Base-by-base conservation (phyloP, 1,140 invertebrate species). In the Orussus abietinus region DNA sequence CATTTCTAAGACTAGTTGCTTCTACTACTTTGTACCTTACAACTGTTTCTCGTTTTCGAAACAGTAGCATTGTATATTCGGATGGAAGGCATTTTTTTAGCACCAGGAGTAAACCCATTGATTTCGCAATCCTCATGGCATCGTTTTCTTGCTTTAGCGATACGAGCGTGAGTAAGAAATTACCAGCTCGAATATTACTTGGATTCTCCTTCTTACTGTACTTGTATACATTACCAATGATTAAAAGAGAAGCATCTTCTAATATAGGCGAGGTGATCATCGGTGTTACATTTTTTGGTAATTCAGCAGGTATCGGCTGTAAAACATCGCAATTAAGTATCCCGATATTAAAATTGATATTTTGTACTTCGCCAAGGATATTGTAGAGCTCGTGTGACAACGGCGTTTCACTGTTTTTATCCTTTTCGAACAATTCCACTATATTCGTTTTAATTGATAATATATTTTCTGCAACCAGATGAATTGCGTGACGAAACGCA, bases 401-500 rank as follows among this genome's bases (percentile, higher is more conserved):
- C n/a, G n/a, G n/a, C n/a, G n/a, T n/a, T n/a, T n/a, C n/a, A n/a
- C n/a, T n/a, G n/a, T n/a, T n/a, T n/a, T n/a, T 67, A 53, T 78
- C 72, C 15, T 65, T 61, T 39, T 80, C 73, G 3, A 74, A 52
- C 3, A 78, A 49, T 67, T 90, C 86, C 13, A 88, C 75, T 10
- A 79, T 73, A 53, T 83, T 85, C 1, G 91, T 69, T 69, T 84
- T 85, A 25, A 74, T 72, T 0, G 71, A 69, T 30, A 76, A 65
- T 10, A 76, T 61, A 62, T 92, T 93, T 64, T 94, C 91, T 2
- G 90, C 59, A 1, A 82, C 77, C 3, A 90, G 57, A 62, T 93
- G 85, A 7, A 83, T 64, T 49, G 77, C 66, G 0, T 78, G 49
- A 25, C 81, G 62, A 2, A 82, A 55, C 5, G 74, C 64, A 18